These are phyloP conservation scores for Parazoanthus swiftii DNA, from an alignment of 92 coral and sea anemone genomes.

Conservation along the genomic window DNA sequence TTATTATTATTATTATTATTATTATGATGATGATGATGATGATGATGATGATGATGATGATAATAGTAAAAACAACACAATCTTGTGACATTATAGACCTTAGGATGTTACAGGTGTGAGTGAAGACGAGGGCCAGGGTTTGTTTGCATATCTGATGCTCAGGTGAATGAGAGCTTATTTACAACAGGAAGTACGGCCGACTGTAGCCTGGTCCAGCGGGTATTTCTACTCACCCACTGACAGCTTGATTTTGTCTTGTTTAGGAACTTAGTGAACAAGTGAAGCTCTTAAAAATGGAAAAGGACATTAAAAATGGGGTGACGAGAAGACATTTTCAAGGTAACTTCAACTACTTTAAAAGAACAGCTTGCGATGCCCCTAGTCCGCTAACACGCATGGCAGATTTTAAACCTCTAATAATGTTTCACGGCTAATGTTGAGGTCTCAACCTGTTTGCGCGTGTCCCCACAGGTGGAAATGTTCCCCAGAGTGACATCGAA, in stretches of 20 bases:
- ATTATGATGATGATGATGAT: no score
- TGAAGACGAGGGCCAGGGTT: no score
- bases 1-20: no score
- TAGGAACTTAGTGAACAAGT: slow-evolving; percentile 93
- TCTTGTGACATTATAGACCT: no score
- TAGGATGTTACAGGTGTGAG: no score
- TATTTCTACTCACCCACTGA: background rate
- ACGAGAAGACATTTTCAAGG: slow-evolving; percentile 63
- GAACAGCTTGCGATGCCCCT: background rate
- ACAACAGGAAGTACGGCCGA: no score
- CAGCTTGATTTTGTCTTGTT: background rate
- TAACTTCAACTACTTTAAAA: background rate
- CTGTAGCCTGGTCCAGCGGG: background rate
- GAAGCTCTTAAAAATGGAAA: slow-evolving; percentile 83
- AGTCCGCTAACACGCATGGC: no score
- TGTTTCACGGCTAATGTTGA: background rate
- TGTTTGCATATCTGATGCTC: no score
- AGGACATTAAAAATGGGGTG: slow-evolving; percentile 75
- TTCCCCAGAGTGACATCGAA: slow-evolving; percentile 69
- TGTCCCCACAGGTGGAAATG: slow-evolving; percentile 48
- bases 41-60: no score
- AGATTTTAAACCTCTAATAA: no score
- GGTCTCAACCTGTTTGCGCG: background rate
- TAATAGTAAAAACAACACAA: no score
- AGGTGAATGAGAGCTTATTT: no score